These are phyloP conservation scores for Mizuhopecten yessoensis DNA, from an alignment of 1,140 invertebrate species.

Conservation along the genomic window DNA sequence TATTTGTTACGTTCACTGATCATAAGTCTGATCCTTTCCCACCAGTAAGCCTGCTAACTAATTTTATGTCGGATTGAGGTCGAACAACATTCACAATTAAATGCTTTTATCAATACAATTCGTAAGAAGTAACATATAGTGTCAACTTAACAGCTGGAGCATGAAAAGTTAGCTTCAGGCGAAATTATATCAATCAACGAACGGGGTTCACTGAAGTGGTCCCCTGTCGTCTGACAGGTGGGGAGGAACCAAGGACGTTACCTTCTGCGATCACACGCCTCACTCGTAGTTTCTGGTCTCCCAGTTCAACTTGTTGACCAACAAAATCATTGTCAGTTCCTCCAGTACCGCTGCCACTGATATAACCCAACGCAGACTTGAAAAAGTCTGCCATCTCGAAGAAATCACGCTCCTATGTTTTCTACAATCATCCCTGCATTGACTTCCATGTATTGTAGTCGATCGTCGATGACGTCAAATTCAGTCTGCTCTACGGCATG, in stretches of 20 bases:
- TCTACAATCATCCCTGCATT: conserved; percentile 17
- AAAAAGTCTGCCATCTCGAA: conserved; percentile 91
- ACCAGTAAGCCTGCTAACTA: no score
- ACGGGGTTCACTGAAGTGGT: neutral
- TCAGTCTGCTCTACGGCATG: neutral
- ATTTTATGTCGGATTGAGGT: no score
- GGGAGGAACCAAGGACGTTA: conserved; percentile 80
- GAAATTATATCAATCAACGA: neutral
- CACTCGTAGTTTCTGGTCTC: conserved; percentile 93
- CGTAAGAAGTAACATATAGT: neutral
- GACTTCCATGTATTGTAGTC: conserved; percentile 8
- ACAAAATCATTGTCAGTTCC: conserved; percentile 93
- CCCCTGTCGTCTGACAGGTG: neutral
- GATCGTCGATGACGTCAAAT: conserved; percentile 54
- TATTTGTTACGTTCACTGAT: no score
- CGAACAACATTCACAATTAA: no score
- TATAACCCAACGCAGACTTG: conserved; percentile 93
- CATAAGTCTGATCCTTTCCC: no score
- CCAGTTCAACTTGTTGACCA: conserved; percentile 94
- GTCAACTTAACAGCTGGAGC: neutral
- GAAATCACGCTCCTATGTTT: conserved; percentile 43
- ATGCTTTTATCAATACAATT: no score
- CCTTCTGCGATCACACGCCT: conserved; percentile 97
- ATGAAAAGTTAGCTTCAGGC: neutral
- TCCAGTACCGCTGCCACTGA: conserved; percentile 87